Conservation (phyloP, 2,888 invertebrate species). For the Rhyacophila evoluta region DNA sequence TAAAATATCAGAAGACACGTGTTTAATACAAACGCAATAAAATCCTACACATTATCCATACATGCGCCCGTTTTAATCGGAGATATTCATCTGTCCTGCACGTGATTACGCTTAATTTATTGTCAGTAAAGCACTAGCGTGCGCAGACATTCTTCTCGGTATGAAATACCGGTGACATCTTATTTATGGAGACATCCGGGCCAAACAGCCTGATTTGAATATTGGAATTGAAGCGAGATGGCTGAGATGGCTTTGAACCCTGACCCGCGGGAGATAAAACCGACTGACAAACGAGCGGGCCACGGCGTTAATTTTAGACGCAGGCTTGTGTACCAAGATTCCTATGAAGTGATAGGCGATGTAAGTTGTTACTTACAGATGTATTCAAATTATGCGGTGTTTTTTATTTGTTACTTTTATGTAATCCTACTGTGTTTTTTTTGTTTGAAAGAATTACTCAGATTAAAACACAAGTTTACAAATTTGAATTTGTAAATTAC, state of each 20-base stretch:
- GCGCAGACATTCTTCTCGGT: conserved; percentile 35
- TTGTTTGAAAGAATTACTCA: too few species aligned
- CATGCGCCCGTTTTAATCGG: not conserved
- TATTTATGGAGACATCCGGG: conserved; percentile 50
- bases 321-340: not conserved
- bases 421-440: not conserved
- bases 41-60: not conserved
- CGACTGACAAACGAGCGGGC: conserved; percentile 37
- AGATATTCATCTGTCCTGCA: conserved; percentile 26
- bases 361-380: conserved; percentile 2
- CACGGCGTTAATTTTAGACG: conserved; percentile 41
- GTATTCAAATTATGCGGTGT: conserved; percentile 11
- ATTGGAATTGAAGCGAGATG: conserved; percentile 40
- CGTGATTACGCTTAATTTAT: conserved; percentile 44
- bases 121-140: not conserved
- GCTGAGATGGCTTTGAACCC: conserved; percentile 44
- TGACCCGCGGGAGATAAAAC: conserved; percentile 47
- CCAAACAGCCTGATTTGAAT: conserved; percentile 40
- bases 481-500: too few species aligned
- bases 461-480: too few species aligned
- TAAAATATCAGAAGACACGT: not conserved
- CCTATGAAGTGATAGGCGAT: not conserved
- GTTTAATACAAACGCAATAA: not conserved
- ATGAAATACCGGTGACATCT: conserved; percentile 51
- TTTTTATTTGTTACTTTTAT: not conserved